Evolutionary conservation across 2,113 vertebrate species (phyloP).

Genomic region (Pelvicachromis taeniatus): DNA sequence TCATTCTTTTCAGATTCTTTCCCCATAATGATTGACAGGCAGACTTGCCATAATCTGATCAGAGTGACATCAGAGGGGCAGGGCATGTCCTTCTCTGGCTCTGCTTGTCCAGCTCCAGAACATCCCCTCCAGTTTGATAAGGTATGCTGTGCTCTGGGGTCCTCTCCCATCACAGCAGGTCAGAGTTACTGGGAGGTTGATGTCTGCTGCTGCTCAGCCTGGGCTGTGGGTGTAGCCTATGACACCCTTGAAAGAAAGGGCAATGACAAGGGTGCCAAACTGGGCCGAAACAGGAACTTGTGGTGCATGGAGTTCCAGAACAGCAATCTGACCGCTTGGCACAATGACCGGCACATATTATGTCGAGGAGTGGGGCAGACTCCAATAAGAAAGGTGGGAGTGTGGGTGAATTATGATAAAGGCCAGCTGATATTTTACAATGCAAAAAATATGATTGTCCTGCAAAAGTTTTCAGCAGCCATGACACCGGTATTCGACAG

Average conservation of each 20-base stretch:
- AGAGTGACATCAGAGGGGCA: constrained; percentile 43
- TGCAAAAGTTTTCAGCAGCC: constrained; percentile 68
- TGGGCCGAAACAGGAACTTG: constrained; percentile 73
- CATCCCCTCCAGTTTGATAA: constrained; percentile 73
- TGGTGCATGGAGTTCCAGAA: constrained; percentile 73
- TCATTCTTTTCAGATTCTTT: constrained; percentile 35
- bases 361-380: constrained; percentile 29
- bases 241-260: constrained; percentile 66
- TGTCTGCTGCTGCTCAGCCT: constrained; percentile 62
- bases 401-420: constrained; percentile 67
- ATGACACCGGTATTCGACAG: constrained; percentile 62
- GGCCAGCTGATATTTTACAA: constrained; percentile 70
- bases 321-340: constrained; percentile 59
- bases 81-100: constrained; percentile 33
- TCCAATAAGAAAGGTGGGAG: constrained; percentile 44
- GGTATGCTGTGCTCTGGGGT: constrained; percentile 67
- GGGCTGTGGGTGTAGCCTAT: constrained; percentile 72
- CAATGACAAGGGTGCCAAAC: constrained; percentile 60
- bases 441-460: constrained; percentile 56
- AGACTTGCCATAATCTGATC: constrained; percentile 63
- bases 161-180: constrained; percentile 20
- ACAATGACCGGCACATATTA: constrained; percentile 62
- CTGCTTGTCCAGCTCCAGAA: background rate
- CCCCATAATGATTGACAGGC: constrained; percentile 53
- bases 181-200: constrained; percentile 72